Evolutionary conservation across 2,113 vertebrate genomes (phyloP).

Genomic region (Dissostichus mawsoni): DNA sequence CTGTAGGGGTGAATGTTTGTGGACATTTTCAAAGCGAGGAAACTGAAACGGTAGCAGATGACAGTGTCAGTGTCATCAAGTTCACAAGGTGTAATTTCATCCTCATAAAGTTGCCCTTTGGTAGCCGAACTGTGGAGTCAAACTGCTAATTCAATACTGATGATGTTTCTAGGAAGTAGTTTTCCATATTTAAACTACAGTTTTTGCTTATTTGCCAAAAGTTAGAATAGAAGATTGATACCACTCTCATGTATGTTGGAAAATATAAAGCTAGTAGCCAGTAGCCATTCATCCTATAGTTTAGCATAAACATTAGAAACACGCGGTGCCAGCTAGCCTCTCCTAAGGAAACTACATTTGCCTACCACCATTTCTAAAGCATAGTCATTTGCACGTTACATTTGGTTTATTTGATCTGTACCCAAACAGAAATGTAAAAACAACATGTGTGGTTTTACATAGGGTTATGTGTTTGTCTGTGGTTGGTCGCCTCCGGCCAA

Average conservation of each 20-base stretch:
- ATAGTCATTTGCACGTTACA: not conserved
- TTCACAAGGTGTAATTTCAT: conserved; percentile 38
- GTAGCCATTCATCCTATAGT: not conserved
- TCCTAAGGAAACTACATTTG: not conserved
- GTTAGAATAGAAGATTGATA: not conserved
- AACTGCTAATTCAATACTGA: conserved; percentile 15
- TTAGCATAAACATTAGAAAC: conserved; percentile 2
- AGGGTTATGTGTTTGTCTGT: not conserved
- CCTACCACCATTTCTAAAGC: not conserved
- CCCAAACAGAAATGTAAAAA: not conserved
- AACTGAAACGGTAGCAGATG: conserved; percentile 23
- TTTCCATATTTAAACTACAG: not conserved
- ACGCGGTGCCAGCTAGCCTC: not conserved
- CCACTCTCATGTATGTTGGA: not conserved
- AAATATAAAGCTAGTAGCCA: not conserved
- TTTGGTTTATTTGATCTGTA: not conserved
- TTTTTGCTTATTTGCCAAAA: too few species aligned
- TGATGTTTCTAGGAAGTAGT: not conserved
- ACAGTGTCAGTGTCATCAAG: conserved; percentile 13
- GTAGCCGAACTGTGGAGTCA: conserved; percentile 3
- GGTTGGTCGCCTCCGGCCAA: not conserved
- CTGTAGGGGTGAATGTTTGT: not conserved
- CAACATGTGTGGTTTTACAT: not conserved
- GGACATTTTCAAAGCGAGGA: conserved; percentile 23
- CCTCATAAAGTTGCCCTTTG: not conserved